A percentile compares a stretch with the other conserved stretches of the same genome.
These are phyloP conservation scores for Chloroclysta siterata DNA, from an alignment of 2,888 invertebrate genomes.

Conservation along the genomic window DNA sequence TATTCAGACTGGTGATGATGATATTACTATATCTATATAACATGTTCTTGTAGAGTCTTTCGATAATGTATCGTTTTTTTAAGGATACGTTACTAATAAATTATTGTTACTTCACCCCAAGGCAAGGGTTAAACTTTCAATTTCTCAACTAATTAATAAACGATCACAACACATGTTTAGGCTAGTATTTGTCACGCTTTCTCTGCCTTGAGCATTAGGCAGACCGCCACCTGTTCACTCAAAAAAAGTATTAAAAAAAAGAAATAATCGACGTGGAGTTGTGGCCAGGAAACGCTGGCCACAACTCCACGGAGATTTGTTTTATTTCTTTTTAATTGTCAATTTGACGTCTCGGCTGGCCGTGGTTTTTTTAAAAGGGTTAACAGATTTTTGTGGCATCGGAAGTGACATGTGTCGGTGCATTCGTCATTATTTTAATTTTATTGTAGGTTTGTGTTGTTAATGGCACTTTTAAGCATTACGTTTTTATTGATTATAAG, in stretches of 20 bases:
- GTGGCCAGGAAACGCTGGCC: slow-evolving; percentile 76
- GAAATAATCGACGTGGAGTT: slow-evolving; percentile 74
- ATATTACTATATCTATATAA: too few relatives aligned
- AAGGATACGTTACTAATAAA: background rate
- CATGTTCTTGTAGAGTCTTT: too few relatives aligned
- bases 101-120: slow-evolving; percentile 44
- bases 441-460: slow-evolving; percentile 53
- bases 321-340: slow-evolving; percentile 85
- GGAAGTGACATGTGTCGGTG: slow-evolving; percentile 81
- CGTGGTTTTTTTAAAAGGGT: slow-evolving; percentile 58
- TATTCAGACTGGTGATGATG: too few relatives aligned
- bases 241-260: slow-evolving; percentile 46
- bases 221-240: slow-evolving; percentile 69
- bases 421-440: slow-evolving; percentile 77
- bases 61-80: background rate
- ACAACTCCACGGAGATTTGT: slow-evolving; percentile 69
- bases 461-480: slow-evolving; percentile 39
- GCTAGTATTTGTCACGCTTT: slow-evolving; percentile 80
- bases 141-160: slow-evolving; percentile 80
- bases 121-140: slow-evolving; percentile 77
- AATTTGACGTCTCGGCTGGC: slow-evolving; percentile 49
- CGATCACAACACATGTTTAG: slow-evolving; percentile 79
- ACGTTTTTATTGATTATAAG: slow-evolving; percentile 36
- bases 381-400: slow-evolving; percentile 76
- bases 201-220: slow-evolving; percentile 66